phyloP scores from a whole-genome alignment of 2,113 vertebrate genomes.

The Regulus satrapa region DNA sequence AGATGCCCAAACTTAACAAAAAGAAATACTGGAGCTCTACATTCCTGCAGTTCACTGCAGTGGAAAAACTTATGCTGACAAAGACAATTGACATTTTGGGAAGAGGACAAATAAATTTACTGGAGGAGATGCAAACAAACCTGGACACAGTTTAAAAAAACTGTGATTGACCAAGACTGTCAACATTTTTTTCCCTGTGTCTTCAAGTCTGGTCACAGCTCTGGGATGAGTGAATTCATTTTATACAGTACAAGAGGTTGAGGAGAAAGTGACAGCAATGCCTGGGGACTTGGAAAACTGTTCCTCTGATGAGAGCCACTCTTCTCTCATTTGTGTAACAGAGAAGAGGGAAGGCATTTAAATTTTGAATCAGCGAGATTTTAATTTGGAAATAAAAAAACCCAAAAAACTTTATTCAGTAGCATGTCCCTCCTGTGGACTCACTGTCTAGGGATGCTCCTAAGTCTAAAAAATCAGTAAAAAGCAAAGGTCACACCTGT shows the following conservation, averaged over 20 bases:
- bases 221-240: neutral
- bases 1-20: neutral
- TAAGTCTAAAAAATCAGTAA: neutral
- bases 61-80: neutral
- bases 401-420: neutral
- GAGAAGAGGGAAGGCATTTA: neutral
- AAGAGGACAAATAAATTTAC: neutral
- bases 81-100: neutral
- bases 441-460: neutral
- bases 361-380: neutral
- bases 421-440: neutral
- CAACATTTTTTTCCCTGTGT: neutral
- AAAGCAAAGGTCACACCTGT: neutral
- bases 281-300: neutral
- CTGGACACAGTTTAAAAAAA: neutral
- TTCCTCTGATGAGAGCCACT: rapidly evolving
- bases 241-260: neutral
- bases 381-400: neutral
- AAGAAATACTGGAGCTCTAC: neutral
- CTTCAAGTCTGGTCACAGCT: neutral
- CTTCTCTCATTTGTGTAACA: neutral
- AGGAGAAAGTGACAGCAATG: neutral
- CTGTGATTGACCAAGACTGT: neutral
- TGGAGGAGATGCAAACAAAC: neutral
- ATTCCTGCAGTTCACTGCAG: neutral